Conservation (phyloP, 2,888 invertebrate genomes). For the Rotaria macrura region DNA sequence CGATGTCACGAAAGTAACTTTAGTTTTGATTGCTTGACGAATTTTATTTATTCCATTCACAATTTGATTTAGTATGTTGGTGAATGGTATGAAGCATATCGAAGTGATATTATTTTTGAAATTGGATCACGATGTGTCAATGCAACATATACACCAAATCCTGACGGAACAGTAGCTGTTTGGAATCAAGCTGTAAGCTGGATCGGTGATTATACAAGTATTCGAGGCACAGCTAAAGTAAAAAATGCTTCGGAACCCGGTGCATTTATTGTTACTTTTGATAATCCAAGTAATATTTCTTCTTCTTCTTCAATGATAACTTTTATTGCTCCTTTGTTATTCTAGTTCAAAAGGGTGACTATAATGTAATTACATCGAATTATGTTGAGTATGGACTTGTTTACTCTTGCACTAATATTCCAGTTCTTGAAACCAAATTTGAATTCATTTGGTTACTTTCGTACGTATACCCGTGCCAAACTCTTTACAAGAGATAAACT, state of each 20-base stretch:
- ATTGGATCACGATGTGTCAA: conserved; percentile 34
- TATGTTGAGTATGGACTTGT: conserved; percentile 24
- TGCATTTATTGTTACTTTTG: conserved; percentile 24
- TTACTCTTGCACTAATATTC: not conserved
- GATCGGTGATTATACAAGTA: not conserved
- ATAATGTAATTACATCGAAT: conserved; percentile 28
- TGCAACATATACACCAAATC: conserved; percentile 36
- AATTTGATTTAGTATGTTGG: conserved; percentile 36
- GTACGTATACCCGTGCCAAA: not conserved
- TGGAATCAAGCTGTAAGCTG: not conserved
- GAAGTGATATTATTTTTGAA: conserved; percentile 36
- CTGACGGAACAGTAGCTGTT: conserved; percentile 34
- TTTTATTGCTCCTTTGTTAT: too few species aligned
- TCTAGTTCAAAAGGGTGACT: conserved; percentile 4
- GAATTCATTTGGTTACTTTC: conserved; percentile 21
- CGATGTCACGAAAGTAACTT: not conserved
- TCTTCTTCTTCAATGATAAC: not conserved
- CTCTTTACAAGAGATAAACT: not conserved
- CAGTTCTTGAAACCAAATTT: not conserved
- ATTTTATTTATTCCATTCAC: not conserved
- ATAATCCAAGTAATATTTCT: not conserved
- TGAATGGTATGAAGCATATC: conserved; percentile 36
- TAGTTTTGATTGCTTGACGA: not conserved
- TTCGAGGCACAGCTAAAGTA: conserved; percentile 19
- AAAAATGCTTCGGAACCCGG: conserved; percentile 26